Conservation (phyloP, 2,888 invertebrate species). For the Mythimna lalbum region DNA sequence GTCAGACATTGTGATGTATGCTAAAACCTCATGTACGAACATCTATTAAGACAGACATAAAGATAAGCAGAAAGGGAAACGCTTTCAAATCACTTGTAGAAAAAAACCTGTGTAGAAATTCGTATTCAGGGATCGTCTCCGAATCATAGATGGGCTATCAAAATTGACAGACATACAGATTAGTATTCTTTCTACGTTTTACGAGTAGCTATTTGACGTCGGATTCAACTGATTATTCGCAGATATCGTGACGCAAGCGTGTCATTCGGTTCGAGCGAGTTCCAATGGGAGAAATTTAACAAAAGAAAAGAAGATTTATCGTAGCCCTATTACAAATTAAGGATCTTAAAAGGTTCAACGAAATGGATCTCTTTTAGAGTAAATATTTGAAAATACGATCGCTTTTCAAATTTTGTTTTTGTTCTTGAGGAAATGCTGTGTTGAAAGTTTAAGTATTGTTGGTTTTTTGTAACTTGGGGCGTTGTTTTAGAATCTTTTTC, state of each 20-base stretch:
- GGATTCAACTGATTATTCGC: constrained; percentile 64
- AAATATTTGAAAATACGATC: constrained; percentile 49
- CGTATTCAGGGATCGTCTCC: constrained; percentile 54
- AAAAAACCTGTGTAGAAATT: constrained; percentile 52
- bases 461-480: constrained; percentile 10
- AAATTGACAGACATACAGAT: constrained; percentile 65
- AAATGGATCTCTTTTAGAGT: constrained; percentile 41
- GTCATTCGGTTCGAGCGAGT: constrained; percentile 37
- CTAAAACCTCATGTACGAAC: constrained; percentile 19
- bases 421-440: constrained; percentile 28
- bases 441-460: constrained; percentile 26
- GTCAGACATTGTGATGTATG: constrained; percentile 12
- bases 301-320: constrained; percentile 52
- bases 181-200: constrained; percentile 67
- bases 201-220: constrained; percentile 65
- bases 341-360: constrained; percentile 54
- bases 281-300: constrained; percentile 42
- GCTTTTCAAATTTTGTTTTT: constrained; percentile 41
- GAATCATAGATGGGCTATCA: constrained; percentile 66
- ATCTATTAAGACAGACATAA: constrained; percentile 48
- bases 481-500: neutral
- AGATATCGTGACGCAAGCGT: constrained; percentile 59
- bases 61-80: constrained; percentile 46
- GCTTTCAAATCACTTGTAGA: constrained; percentile 56
- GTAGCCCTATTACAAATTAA: constrained; percentile 62